Conservation (phyloP, 2,888 invertebrate genomes). For the Sphecodes monilicornis region DNA sequence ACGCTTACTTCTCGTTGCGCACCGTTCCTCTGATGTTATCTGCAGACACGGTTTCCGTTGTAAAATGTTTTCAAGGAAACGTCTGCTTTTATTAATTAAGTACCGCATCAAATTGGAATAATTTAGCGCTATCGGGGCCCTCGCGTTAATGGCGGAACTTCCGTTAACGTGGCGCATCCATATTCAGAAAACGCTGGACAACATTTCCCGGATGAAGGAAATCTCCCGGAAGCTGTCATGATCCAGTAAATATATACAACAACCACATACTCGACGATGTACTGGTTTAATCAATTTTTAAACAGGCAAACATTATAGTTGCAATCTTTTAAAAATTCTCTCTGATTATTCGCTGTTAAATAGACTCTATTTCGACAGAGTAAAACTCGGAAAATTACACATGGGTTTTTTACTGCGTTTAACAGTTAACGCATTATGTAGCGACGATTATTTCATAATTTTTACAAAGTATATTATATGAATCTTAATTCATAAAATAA, state of each 20-base stretch:
- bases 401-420: no score
- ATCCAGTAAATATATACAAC: neutral
- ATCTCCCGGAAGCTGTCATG: neutral
- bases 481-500: no score
- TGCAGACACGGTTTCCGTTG: constrained; percentile 24
- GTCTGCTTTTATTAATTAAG: constrained; percentile 50
- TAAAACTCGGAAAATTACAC: no score
- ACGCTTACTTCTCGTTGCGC: constrained; percentile 28
- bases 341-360: no score
- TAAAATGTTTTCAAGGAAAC: constrained; percentile 22
- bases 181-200: neutral
- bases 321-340: neutral
- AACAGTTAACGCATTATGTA: no score
- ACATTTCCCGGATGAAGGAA: neutral
- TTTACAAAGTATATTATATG: no score
- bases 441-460: no score
- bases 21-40: constrained; percentile 34
- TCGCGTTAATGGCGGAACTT: neutral
- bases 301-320: no score
- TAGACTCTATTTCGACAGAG: no score
- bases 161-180: neutral
- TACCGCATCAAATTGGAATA: constrained; percentile 44
- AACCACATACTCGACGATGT: neutral
- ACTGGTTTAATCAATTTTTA: no score
- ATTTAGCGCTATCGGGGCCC: constrained; percentile 22